Base-by-base conservation (phyloP, 2,888 invertebrate species). In the Hipparchia sbordonii region DNA sequence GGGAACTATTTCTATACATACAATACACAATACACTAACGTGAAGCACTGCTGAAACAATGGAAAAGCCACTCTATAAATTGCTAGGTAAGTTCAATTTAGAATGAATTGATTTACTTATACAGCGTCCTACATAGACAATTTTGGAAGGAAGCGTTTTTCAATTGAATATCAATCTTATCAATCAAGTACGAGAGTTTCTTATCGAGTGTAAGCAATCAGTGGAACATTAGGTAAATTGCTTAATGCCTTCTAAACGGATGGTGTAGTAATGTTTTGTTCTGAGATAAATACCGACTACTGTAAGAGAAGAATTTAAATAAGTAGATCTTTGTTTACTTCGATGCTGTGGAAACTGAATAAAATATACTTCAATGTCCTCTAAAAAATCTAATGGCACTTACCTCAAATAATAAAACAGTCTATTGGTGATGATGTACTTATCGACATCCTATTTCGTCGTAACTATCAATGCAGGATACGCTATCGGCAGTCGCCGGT, bases 1-100 rank as follows among this genome's bases (percentile, higher is more conserved):
- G 94, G 93, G 94, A 94, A 94, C 94, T 95, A 94, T 95, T 91
- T 90, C 93, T 57, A 67, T 71, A 70, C 72, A 72, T 65, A 72
- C 62, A 59, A 56, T 71, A 72, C 65, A 62, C 60, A 62, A 45
- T 71, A 76, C 46, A 46, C 12, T 46, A 48, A 23, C 63, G 10
- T 46, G 56, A 62, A 63, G 23, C 61, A 57, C 12, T 45, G 63
- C 10, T 13, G 9, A 1, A 51, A 60, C 75, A 71, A 60, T 63
- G 67, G 70, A 79, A 70, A 75, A 67, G 12, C 13, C 61, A 67
- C 73, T 65, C 45, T 62, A 76, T 67, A 12, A 8, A n/a, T 74
- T 52, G 65, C 33, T 48, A 73, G 77, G 2, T 81, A 75, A 80
- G 80, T 78, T 62, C 67, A 79, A 75, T 77, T 72, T 80, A 59